phyloP scores from a whole-genome alignment of 2,888 invertebrate species.

The Calameuta filiformis region DNA sequence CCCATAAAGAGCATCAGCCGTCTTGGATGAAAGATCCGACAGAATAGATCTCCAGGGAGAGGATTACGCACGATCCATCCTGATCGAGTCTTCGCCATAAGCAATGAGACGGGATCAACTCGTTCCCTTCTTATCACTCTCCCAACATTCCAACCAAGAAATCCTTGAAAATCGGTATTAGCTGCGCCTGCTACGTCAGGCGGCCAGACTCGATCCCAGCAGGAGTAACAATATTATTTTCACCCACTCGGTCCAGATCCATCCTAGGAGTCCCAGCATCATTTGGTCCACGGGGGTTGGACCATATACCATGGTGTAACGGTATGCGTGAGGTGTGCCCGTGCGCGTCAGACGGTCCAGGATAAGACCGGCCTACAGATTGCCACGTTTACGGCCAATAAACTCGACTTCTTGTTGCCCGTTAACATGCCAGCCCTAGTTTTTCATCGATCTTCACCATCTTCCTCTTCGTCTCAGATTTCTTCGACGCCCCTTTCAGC shows the following conservation, averaged over 20 bases:
- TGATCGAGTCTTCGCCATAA: not conserved
- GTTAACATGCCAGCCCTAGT: conserved; percentile 63
- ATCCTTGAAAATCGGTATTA: not conserved
- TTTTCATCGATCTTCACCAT: conserved; percentile 45
- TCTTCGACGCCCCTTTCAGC: not conserved
- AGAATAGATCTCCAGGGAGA: not conserved
- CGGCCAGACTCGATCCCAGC: not conserved
- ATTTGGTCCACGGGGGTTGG: not conserved
- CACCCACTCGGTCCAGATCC: not conserved
- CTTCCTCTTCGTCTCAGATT: conserved; percentile 25
- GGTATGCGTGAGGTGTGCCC: not conserved
- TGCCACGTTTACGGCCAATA: conserved; percentile 61
- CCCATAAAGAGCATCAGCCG: not conserved
- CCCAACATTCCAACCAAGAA: not conserved
- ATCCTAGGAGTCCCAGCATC: not conserved
- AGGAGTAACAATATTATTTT: not conserved
- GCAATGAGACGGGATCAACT: not conserved
- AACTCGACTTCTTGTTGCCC: conserved; percentile 61
- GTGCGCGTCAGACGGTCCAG: conserved; percentile 33
- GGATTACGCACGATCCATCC: not conserved
- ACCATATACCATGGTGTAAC: not conserved
- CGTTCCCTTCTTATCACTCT: not conserved
- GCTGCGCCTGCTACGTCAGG: not conserved
- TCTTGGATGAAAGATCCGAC: not conserved
- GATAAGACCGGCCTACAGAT: conserved; percentile 54